Percentiles rank a stretch among this genome's conserved stretches.
Conservation (phyloP, 1,140 invertebrate species). For the Plodia interpunctella region DNA sequence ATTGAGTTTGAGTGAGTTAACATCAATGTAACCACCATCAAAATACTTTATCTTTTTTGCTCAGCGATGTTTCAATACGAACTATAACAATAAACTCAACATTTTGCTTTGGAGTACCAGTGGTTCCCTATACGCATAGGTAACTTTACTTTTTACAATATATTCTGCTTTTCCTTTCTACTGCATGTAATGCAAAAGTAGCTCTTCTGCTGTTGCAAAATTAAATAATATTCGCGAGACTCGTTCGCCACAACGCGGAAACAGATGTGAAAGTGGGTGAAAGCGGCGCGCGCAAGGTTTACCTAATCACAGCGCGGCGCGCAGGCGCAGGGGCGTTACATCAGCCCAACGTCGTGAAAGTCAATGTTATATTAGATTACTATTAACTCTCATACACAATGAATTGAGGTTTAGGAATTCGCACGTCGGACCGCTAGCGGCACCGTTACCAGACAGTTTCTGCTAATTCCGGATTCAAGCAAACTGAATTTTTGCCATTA, state of each 20-base stretch:
- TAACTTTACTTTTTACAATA: no score
- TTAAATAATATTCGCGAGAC: conserved; percentile 24
- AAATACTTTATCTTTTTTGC: no score
- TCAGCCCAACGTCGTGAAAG: conserved; percentile 55
- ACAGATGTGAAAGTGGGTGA: conserved; percentile 69
- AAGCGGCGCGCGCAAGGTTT: conserved; percentile 65
- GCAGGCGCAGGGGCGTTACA: conserved; percentile 27
- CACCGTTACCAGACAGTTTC: background rate
- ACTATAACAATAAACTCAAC: no score
- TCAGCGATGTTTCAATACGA: no score
- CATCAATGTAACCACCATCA: no score
- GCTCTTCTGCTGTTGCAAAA: conserved; percentile 18
- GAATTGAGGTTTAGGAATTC: conserved; percentile 16
- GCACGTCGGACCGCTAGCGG: background rate
- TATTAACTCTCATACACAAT: conserved; percentile 20
- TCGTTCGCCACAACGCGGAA: conserved; percentile 51
- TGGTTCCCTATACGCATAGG: no score
- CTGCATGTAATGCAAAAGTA: background rate
- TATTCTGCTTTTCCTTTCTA: background rate
- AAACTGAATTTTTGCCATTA: background rate
- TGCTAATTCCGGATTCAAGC: background rate
- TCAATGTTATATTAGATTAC: conserved; percentile 68
- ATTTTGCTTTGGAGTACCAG: no score
- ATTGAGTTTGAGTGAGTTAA: no score
- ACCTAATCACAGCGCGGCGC: conserved; percentile 51